phyloP scores from a whole-genome alignment of 2,797 vertebrate genomes.

The Scomberomorus guttatus region DNA sequence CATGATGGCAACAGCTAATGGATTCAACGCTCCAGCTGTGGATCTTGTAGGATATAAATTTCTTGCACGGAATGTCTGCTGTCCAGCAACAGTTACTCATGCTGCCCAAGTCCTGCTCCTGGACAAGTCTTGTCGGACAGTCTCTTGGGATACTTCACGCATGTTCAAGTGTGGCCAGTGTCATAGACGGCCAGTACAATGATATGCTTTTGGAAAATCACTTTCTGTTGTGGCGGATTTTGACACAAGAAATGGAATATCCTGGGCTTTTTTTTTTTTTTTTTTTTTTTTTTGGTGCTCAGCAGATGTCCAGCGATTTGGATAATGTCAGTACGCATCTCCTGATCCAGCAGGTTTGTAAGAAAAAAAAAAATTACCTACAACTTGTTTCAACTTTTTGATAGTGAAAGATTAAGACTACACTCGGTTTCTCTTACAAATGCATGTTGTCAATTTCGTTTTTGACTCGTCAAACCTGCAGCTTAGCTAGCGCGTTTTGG shows the following conservation, averaged over 20 bases:
- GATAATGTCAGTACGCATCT: constrained; percentile 46
- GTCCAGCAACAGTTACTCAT: constrained; percentile 4
- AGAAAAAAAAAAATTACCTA: neutral
- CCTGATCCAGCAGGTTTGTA: constrained; percentile 69
- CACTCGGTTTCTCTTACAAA: neutral
- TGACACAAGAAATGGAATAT: constrained; percentile 41
- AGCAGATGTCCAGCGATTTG: constrained; percentile 40
- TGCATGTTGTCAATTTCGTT: neutral
- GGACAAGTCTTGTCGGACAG: constrained; percentile 57
- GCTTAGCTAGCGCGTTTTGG: neutral
- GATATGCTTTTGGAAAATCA: constrained; percentile 10
- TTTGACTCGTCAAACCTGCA: neutral
- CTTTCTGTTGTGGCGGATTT: constrained; percentile 23
- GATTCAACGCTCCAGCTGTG: constrained; percentile 31
- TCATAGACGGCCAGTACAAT: constrained; percentile 6
- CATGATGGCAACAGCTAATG: constrained; percentile 32
- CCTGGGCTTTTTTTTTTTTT: constrained; percentile 51
- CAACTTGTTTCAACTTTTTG: neutral
- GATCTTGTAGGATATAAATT: constrained; percentile 32
- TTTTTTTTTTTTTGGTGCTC: constrained; percentile 40
- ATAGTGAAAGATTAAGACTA: neutral
- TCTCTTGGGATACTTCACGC: constrained; percentile 53
- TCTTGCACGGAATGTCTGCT: constrained; percentile 33
- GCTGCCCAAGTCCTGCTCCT: constrained; percentile 23
- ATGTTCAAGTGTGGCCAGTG: constrained; percentile 35